These are phyloP conservation scores for Cynopterus sphinx DNA, from an alignment of 2,797 vertebrate genomes.

Conservation along the genomic window DNA sequence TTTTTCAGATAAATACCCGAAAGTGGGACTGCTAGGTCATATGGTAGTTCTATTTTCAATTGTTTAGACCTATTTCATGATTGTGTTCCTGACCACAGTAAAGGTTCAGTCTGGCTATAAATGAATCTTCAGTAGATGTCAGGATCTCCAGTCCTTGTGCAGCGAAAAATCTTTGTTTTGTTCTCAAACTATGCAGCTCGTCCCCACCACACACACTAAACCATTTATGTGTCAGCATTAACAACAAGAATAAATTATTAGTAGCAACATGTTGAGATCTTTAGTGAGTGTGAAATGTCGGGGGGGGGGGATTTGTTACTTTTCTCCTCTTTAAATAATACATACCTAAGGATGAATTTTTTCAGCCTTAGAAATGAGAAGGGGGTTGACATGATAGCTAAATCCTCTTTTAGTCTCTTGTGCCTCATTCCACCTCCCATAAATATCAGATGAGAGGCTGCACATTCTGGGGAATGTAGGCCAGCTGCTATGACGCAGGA, in stretches of 20 bases:
- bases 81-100: conserved; percentile 49
- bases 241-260: conserved; percentile 64
- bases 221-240: conserved; percentile 44
- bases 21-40: background rate
- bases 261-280: conserved; percentile 7
- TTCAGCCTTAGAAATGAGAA: conserved; percentile 47
- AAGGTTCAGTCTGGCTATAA: background rate
- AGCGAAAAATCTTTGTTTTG: conserved; percentile 21
- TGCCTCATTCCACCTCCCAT: conserved; percentile 32
- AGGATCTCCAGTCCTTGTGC: background rate
- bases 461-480: conserved; percentile 71
- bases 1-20: background rate
- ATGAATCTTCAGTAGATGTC: conserved; percentile 5
- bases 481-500: conserved; percentile 70
- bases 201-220: conserved; percentile 41
- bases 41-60: background rate
- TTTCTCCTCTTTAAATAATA: conserved; percentile 66
- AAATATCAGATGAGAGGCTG: conserved; percentile 55
- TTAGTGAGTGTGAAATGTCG: background rate
- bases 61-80: background rate
- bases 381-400: background rate
- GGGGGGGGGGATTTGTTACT: background rate
- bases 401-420: background rate
- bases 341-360: conserved; percentile 2
- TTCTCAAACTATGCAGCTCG: conserved; percentile 58